phyloP scores from a whole-genome alignment of 2,113 vertebrate species.

The Actenoides hombroni region DNA sequence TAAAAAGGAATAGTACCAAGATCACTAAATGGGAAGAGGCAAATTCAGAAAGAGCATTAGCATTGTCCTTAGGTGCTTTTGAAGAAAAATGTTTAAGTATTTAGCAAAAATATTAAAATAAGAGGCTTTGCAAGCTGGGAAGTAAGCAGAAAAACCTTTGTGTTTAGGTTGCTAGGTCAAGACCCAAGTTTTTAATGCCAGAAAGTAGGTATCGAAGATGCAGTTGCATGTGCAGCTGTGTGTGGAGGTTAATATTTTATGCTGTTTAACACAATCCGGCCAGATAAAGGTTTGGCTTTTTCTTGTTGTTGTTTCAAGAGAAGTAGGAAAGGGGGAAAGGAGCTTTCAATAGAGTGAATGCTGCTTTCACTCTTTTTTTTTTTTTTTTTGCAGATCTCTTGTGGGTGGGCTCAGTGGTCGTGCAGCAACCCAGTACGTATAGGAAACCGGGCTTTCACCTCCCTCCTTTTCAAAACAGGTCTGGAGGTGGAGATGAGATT shows the following conservation, averaged over 20 bases:
- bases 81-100: not conserved
- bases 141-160: not conserved
- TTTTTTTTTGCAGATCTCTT: not conserved
- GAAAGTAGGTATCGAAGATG: not conserved
- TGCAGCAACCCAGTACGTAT: not conserved
- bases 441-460: not conserved
- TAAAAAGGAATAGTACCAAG: constrained; percentile 34
- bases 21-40: constrained; percentile 26
- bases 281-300: not conserved
- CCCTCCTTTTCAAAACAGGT: not conserved
- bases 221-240: not conserved
- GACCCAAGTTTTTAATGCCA: not conserved
- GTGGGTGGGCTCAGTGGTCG: not conserved
- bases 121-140: not conserved
- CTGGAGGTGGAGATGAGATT: not conserved
- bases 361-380: not conserved
- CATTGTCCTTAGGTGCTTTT: not conserved
- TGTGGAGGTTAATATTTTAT: not conserved
- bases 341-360: not conserved
- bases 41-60: constrained; percentile 25
- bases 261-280: not conserved
- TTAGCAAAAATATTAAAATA: constrained; percentile 9
- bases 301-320: not conserved
- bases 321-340: not conserved
- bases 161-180: not conserved